phyloP scores from a whole-genome alignment of 2,113 vertebrate genomes.

The Myotis lucifugus region DNA sequence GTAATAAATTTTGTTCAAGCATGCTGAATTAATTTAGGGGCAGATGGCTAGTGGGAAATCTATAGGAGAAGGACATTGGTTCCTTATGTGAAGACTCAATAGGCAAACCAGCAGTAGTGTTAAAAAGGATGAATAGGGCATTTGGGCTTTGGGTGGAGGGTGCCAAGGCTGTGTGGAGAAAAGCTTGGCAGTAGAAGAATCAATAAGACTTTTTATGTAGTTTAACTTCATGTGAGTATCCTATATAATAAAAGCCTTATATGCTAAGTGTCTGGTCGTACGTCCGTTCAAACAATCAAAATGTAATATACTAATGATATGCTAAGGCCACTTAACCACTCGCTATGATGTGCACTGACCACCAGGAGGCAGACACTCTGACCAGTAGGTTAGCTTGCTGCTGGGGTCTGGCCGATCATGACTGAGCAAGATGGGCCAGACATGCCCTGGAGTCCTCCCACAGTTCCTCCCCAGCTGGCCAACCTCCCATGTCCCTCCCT shows the following conservation, averaged over 20 bases:
- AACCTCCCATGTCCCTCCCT: too few relatives aligned
- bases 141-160: background rate
- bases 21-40: background rate
- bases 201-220: background rate
- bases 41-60: background rate
- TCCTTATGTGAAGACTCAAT: background rate
- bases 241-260: too few relatives aligned
- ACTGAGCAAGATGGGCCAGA: too few relatives aligned
- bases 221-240: background rate
- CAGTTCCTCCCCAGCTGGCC: too few relatives aligned
- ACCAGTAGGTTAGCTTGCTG: too few relatives aligned
- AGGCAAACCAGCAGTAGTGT: background rate
- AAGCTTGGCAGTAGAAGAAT: background rate
- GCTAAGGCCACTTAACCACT: too few relatives aligned
- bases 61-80: background rate
- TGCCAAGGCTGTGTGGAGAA: background rate
- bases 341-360: too few relatives aligned
- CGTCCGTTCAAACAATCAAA: too few relatives aligned
- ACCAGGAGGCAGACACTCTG: too few relatives aligned
- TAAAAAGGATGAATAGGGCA: background rate
- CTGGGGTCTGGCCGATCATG: rapidly evolving
- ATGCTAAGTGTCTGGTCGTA: too few relatives aligned
- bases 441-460: too few relatives aligned
- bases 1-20: background rate
- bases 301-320: too few relatives aligned